A percentile compares a stretch with the other conserved stretches of the same genome.
Evolutionary conservation across 2,797 vertebrate species (phyloP).

Genomic region (Myotis findleyi): DNA sequence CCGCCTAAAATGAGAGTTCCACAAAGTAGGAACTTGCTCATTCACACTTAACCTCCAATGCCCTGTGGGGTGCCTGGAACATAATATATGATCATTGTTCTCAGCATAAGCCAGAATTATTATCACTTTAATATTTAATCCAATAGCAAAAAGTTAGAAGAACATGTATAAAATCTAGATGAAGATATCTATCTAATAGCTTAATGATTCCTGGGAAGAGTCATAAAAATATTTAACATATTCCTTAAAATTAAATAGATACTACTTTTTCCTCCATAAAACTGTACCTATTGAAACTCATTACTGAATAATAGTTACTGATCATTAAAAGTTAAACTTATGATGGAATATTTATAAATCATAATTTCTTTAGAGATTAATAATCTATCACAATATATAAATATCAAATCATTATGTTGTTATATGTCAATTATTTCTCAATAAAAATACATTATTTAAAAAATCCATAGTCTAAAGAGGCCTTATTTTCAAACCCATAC

Average conservation of each 20-base stretch:
- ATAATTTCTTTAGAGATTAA: slow-evolving; percentile 13
- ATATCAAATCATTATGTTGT: background rate
- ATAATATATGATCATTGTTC: background rate
- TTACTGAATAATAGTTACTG: background rate
- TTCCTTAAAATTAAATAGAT: slow-evolving; percentile 50
- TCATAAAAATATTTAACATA: background rate
- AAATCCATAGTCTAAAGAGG: background rate
- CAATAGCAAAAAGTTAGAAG: background rate
- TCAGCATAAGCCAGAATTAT: background rate
- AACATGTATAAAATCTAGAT: background rate
- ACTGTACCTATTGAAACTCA: background rate
- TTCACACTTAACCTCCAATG: background rate
- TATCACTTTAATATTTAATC: background rate
- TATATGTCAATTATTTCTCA: background rate
- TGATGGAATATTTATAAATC: background rate
- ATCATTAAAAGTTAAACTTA: background rate
- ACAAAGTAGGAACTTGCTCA: background rate
- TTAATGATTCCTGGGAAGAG: slow-evolving; percentile 2
- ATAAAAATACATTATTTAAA: background rate
- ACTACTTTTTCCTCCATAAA: background rate
- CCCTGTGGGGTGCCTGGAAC: background rate
- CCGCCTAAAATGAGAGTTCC: background rate
- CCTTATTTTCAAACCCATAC: slow-evolving; percentile 18
- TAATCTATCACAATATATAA: background rate
- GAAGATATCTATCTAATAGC: background rate